Base-by-base conservation (phyloP, 2,113 vertebrate species). In the Chaetodon trifascialis region DNA sequence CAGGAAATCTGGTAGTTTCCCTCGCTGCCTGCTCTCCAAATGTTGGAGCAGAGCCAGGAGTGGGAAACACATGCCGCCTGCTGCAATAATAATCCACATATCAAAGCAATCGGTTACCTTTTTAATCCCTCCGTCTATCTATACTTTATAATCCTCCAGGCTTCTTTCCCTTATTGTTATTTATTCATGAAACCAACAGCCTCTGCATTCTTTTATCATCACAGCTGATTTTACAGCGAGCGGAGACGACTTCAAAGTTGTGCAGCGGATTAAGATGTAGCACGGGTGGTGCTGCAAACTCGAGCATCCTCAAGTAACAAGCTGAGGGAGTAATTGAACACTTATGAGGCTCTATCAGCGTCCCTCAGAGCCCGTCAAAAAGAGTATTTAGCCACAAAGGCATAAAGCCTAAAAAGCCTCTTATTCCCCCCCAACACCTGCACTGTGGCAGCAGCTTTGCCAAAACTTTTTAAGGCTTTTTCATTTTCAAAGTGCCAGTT, bases 321-420 rank as follows among this genome's bases (percentile, higher is more conserved):
- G 77, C 86, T 70, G 62, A 74, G 65, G 80, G 73, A 80, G 55
- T 76, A 86, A 83, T 76, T 86, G 63, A 55, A 82, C 74, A 75
- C 83, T 84, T 73, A 83, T 54, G 69, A 52, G 44, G 64, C 42
- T 30, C 71, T 44, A 58, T 81, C 74, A 30, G 11, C 54, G 17
- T 76, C 75, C 54, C 73, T 67, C 11, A 4, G 74, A 88, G 56
- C 63, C 51, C 15, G 21, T 40, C 11, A 1, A 52, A 89, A 63
- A 66, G 30, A 76, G 60, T 68, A 66, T 83, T 85, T 80, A 80
- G 80, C 63, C 70, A 80, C 68, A 81, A 78, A 85, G 62, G 65
- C 79, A 78, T 68, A 77, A 88, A 82, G 56, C 74, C 46, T 55
- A 75, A 90, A 89, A 90, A 89, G 80, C 82, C 52, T 84, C 75